phyloP scores from a whole-genome alignment of 1,140 invertebrate genomes.

The Drosophila setifemur region DNA sequence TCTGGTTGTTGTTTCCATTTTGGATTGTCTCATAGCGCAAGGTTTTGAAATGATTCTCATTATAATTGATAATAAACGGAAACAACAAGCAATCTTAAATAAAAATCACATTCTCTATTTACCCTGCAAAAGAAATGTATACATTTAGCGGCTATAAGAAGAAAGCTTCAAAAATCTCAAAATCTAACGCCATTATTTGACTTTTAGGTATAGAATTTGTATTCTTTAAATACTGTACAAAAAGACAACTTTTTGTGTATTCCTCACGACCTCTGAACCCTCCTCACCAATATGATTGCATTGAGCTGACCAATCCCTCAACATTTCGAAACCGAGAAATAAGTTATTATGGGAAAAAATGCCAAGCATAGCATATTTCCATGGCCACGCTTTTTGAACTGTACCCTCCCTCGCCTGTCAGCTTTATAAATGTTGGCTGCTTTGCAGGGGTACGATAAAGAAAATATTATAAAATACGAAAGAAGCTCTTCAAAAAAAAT shows the following conservation, averaged over 20 bases:
- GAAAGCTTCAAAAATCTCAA: too few species aligned
- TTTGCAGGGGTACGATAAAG: conserved; percentile 47
- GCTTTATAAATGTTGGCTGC: conserved; percentile 60
- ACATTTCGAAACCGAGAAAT: conserved; percentile 44
- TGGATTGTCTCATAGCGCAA: conserved; percentile 49
- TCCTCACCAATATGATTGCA: conserved; percentile 30
- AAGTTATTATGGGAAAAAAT: conserved; percentile 78
- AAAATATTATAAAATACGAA: conserved; percentile 17
- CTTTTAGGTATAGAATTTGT: too few species aligned
- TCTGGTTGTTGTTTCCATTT: conserved; percentile 60
- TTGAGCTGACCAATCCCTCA: conserved; percentile 40
- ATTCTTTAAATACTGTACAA: too few species aligned
- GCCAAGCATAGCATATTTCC: conserved; percentile 56
- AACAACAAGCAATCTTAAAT: too few species aligned
- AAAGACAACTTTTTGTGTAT: too few species aligned
- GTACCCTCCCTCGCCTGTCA: conserved; percentile 1
- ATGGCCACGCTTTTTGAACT: conserved; percentile 4
- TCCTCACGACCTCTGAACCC: too few species aligned
- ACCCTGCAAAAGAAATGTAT: too few species aligned
- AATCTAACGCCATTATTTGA: too few species aligned
- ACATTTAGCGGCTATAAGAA: too few species aligned
- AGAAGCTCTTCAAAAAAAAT: conserved; percentile 68
- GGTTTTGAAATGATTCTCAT: too few species aligned
- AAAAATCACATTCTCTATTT: too few species aligned
- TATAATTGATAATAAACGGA: too few species aligned